Evolutionary conservation across 2,888 invertebrate genomes (phyloP).

Genomic region (Synergus umbraculus): DNA sequence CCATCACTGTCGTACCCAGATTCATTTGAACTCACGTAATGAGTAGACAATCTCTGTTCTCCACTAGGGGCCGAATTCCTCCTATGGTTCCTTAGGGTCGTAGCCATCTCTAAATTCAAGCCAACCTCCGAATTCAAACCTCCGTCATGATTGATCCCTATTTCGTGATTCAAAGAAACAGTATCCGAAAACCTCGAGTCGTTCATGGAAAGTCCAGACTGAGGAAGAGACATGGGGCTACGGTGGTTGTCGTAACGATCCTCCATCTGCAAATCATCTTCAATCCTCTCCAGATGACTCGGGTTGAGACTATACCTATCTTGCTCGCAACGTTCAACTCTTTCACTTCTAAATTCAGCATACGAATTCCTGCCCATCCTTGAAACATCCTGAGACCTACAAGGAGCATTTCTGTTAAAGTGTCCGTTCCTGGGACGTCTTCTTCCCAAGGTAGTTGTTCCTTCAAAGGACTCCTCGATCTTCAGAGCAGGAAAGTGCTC

Average conservation of each 20-base stretch:
- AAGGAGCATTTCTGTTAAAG: slow-evolving; percentile 41
- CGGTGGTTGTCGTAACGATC: slow-evolving; percentile 57
- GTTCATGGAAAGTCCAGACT: slow-evolving; percentile 41
- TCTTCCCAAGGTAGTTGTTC: slow-evolving; percentile 73
- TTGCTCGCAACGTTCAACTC: slow-evolving; percentile 60
- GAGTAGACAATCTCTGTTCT: slow-evolving; percentile 76
- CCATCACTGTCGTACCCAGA: slow-evolving; percentile 91
- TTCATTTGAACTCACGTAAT: slow-evolving; percentile 90
- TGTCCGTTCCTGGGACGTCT: slow-evolving; percentile 63
- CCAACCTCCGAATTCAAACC: slow-evolving; percentile 10
- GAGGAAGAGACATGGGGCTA: slow-evolving; percentile 57
- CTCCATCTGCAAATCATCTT: slow-evolving; percentile 63
- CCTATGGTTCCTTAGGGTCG: slow-evolving; percentile 63
- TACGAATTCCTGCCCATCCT: slow-evolving; percentile 67
- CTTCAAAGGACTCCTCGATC: slow-evolving; percentile 70
- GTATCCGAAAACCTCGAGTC: slow-evolving; percentile 64
- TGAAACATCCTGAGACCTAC: slow-evolving; percentile 58
- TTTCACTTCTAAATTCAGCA: slow-evolving; percentile 63
- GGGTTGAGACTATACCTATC: slow-evolving; percentile 67
- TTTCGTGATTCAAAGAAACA: slow-evolving; percentile 54
- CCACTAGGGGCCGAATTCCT: slow-evolving; percentile 70
- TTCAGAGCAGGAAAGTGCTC: slow-evolving; percentile 79
- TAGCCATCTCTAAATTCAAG: slow-evolving; percentile 44
- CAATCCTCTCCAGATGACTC: slow-evolving; percentile 65
- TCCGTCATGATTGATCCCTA: neutral